These are phyloP conservation scores for Drosophila lacicola DNA, from an alignment of 2,888 invertebrate genomes.

Conservation along the genomic window DNA sequence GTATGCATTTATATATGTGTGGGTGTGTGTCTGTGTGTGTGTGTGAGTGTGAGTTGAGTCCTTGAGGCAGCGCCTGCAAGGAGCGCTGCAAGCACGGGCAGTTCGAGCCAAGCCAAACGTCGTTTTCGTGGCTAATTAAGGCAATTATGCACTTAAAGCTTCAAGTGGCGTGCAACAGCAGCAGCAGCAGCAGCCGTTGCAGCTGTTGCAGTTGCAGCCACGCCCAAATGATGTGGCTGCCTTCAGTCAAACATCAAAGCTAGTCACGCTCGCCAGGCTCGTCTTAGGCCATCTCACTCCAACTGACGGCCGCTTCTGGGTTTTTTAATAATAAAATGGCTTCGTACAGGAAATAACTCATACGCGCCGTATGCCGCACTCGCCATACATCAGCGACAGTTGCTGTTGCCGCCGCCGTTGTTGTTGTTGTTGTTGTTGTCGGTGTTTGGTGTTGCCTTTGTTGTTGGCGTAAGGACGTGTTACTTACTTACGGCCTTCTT, in stretches of 20 bases:
- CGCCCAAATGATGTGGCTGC: conserved; percentile 41
- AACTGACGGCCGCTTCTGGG: conserved; percentile 26
- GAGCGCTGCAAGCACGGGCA: conserved; percentile 41
- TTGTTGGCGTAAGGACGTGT: conserved; percentile 68
- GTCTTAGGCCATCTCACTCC: conserved; percentile 6
- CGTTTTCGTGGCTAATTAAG: conserved; percentile 78
- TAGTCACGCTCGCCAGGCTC: conserved; percentile 62
- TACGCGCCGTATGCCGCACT: conserved; percentile 78
- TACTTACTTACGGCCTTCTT: conserved; percentile 66
- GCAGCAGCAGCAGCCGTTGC: conserved; percentile 10
- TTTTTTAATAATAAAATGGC: conserved; percentile 76
- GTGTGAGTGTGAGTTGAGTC: conserved; percentile 47
- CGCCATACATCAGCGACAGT: conserved; percentile 74
- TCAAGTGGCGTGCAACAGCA: conserved; percentile 72
- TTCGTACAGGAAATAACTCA: conserved; percentile 72
- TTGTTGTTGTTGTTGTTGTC: conserved; percentile 13
- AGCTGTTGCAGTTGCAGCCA: conserved; percentile 30
- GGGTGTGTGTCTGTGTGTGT: not conserved
- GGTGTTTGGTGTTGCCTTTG: conserved; percentile 11
- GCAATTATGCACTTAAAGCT: conserved; percentile 77
- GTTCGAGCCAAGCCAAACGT: conserved; percentile 51
- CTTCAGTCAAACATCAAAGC: conserved; percentile 77
- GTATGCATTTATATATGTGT: not conserved
- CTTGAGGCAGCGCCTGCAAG: conserved; percentile 67
- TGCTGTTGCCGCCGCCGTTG: conserved; percentile 32